Conservation (phyloP, 2,888 invertebrate genomes). For the Empis stercorea region DNA sequence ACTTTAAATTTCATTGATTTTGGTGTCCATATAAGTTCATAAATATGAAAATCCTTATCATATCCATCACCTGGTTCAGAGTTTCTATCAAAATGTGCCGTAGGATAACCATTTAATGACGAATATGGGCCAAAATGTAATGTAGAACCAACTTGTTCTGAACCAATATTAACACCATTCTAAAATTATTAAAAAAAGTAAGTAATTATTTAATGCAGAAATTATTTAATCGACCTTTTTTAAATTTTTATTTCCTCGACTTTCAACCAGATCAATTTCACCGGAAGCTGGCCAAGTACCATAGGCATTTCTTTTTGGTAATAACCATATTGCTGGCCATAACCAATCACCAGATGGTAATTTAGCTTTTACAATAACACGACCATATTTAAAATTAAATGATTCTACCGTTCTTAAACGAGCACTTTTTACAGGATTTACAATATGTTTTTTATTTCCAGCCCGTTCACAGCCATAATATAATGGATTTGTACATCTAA, state of each 20-base stretch:
- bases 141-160: conserved; percentile 45
- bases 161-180: conserved; percentile 44
- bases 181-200: background rate
- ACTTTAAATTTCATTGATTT: conserved; percentile 22
- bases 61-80: conserved; percentile 12
- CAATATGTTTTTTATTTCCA: conserved; percentile 38
- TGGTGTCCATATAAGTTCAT: conserved; percentile 53
- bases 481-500: conserved; percentile 44
- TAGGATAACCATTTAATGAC: conserved; percentile 40
- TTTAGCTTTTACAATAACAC: conserved; percentile 50
- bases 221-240: conserved; percentile 8
- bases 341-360: conserved; percentile 58
- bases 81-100: conserved; percentile 24
- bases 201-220: no score
- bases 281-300: conserved; percentile 52
- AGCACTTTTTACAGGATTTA: conserved; percentile 56
- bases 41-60: conserved; percentile 42
- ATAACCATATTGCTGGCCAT: conserved; percentile 48
- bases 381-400: conserved; percentile 53
- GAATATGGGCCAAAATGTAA: conserved; percentile 54
- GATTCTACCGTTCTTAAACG: conserved; percentile 47
- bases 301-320: conserved; percentile 36
- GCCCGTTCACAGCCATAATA: conserved; percentile 47
- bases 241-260: conserved; percentile 48
- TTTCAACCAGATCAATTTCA: conserved; percentile 57